These are phyloP conservation scores for Antheraea mylitta DNA, from an alignment of 1,140 invertebrate genomes.

Conservation along the genomic window DNA sequence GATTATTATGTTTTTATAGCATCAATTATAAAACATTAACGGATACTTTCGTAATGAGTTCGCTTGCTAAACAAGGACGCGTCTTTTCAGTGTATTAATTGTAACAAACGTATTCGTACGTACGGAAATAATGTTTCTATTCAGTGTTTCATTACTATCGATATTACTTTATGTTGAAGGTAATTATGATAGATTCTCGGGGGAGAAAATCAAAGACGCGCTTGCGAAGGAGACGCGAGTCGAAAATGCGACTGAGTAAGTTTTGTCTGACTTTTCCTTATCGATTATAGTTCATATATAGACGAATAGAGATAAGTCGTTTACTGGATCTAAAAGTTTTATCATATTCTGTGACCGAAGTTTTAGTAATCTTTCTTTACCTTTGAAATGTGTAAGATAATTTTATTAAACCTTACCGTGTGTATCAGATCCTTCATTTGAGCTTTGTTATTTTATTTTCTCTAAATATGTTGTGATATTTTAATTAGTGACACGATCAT, in stretches of 20 bases:
- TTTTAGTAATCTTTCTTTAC: too few relatives aligned
- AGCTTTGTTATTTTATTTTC: too few relatives aligned
- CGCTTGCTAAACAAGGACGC: neutral
- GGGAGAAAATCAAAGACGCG: conserved; percentile 34
- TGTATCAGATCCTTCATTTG: too few relatives aligned
- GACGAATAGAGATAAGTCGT: too few relatives aligned
- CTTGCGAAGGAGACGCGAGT: conserved; percentile 31
- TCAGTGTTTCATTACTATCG: conserved; percentile 32
- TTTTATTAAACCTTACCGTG: too few relatives aligned
- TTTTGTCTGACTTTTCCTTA: neutral
- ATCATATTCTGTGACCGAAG: too few relatives aligned
- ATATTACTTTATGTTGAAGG: conserved; percentile 19
- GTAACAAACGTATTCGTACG: neutral
- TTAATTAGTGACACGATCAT: too few relatives aligned
- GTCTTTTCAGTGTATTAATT: neutral
- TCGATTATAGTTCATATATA: too few relatives aligned
- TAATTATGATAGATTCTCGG: conserved; percentile 38
- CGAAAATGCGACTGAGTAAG: conserved; percentile 33
- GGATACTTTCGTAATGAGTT: conserved; percentile 6
- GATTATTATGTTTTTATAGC: too few relatives aligned
- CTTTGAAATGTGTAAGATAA: too few relatives aligned
- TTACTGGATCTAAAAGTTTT: too few relatives aligned
- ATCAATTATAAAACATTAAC: neutral
- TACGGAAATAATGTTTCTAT: conserved; percentile 37
- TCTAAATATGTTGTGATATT: too few relatives aligned